phyloP scores from a whole-genome alignment of 2,888 invertebrate genomes.

The Mimumesa dahlbomi region DNA sequence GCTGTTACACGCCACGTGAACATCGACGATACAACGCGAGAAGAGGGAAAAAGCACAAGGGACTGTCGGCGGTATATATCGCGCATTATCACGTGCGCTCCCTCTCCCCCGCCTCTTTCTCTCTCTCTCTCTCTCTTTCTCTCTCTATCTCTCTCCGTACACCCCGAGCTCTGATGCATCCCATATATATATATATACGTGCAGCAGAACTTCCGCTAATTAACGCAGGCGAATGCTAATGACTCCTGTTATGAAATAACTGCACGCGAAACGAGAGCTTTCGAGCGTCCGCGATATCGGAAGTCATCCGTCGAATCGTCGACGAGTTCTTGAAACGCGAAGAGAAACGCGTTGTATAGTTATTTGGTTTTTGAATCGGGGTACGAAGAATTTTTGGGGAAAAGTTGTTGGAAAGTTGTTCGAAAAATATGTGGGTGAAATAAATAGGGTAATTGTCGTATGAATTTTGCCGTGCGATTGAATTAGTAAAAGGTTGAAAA shows the following conservation, averaged over 20 bases:
- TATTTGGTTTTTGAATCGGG: too few species aligned
- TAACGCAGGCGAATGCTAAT: constrained; percentile 66
- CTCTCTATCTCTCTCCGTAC: too few species aligned
- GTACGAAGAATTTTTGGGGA: too few species aligned
- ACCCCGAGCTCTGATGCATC: constrained; percentile 58
- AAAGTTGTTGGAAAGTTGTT: too few species aligned
- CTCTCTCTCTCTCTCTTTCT: too few species aligned
- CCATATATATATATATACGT: constrained; percentile 39
- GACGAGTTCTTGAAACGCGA: constrained; percentile 1
- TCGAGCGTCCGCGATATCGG: constrained; percentile 43
- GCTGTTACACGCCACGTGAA: constrained; percentile 59
- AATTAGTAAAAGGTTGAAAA: too few species aligned
- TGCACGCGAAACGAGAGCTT: constrained; percentile 60
- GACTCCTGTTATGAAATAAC: constrained; percentile 66
- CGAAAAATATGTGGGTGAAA: too few species aligned
- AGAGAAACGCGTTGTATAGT: too few species aligned
- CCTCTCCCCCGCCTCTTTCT: background rate
- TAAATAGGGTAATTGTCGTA: too few species aligned
- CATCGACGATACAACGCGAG: constrained; percentile 51
- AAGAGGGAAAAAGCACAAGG: constrained; percentile 63
- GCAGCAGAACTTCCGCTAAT: constrained; percentile 66
- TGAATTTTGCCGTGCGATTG: too few species aligned
- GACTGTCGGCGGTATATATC: constrained; percentile 51
- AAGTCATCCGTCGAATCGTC: constrained; percentile 17
- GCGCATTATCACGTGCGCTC: constrained; percentile 59